Conservation (phyloP, 2,797 vertebrate species). For the Octomys mimax region DNA sequence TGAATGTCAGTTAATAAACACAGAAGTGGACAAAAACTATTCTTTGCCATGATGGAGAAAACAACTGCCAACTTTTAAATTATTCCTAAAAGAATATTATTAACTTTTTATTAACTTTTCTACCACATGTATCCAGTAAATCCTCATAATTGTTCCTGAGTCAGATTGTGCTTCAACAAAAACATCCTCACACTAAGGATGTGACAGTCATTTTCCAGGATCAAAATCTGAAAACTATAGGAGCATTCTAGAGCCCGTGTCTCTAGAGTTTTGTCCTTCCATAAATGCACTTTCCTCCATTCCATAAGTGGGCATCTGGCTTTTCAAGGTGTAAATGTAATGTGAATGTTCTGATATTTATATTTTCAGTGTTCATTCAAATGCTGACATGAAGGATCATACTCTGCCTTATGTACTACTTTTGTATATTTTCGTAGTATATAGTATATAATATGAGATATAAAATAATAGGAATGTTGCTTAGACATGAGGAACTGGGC, state of each 20-base stretch:
- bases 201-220: neutral
- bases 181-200: neutral
- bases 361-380: neutral
- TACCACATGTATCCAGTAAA: neutral
- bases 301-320: neutral
- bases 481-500: neutral
- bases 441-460: neutral
- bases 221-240: neutral
- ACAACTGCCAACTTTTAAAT: neutral
- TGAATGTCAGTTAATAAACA: neutral
- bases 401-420: neutral
- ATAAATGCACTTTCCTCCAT: neutral
- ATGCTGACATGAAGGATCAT: neutral
- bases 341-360: neutral
- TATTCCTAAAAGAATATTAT: neutral
- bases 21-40: neutral
- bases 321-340: neutral
- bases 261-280: neutral
- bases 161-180: constrained; percentile 57
- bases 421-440: neutral
- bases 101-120: neutral
- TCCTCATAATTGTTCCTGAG: neutral
- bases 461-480: neutral
- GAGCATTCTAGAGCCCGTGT: neutral
- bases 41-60: neutral